A percentile compares a stretch with the other conserved stretches of the same genome.
These are phyloP conservation scores for Magallana nippona DNA, from an alignment of 2,888 invertebrate species.

Conservation along the genomic window DNA sequence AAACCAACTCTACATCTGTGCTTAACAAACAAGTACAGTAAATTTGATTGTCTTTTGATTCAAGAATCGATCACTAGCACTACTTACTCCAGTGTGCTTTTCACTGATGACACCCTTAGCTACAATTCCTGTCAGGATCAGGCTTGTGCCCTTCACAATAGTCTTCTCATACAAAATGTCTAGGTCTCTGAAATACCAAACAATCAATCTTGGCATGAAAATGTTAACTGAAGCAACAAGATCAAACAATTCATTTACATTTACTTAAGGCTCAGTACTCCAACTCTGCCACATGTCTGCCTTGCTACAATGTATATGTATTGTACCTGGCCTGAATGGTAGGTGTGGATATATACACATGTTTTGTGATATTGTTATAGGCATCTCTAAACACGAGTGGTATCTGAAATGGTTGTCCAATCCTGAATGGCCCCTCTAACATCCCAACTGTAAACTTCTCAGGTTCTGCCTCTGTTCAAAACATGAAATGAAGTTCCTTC, in stretches of 20 bases:
- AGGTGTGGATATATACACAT: slow-evolving; percentile 67
- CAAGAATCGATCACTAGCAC: not conserved
- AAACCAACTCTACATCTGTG: not conserved
- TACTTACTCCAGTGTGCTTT: slow-evolving; percentile 14
- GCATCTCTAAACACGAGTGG: slow-evolving; percentile 78
- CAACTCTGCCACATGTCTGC: no score
- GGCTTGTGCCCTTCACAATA: slow-evolving; percentile 69
- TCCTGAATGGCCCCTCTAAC: slow-evolving; percentile 78
- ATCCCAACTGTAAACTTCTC: slow-evolving; percentile 77
- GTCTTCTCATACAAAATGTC: slow-evolving; percentile 69
- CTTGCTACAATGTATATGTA: no score
- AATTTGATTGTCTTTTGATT: no score
- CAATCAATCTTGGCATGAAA: not conserved
- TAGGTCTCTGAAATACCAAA: slow-evolving; percentile 71
- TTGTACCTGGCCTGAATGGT: slow-evolving; percentile 74
- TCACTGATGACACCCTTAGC: slow-evolving; percentile 72
- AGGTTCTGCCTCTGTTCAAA: slow-evolving; percentile 75
- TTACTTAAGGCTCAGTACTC: no score
- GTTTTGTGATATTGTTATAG: slow-evolving; percentile 76
- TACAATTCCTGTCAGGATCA: slow-evolving; percentile 74
- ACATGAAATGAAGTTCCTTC: not conserved
- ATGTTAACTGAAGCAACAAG: not conserved
- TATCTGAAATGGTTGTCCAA: slow-evolving; percentile 78
- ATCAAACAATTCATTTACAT: no score
- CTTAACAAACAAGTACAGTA: not conserved